These are phyloP conservation scores for Nibea coibor DNA, from an alignment of 2,113 vertebrate genomes.

Conservation along the genomic window DNA sequence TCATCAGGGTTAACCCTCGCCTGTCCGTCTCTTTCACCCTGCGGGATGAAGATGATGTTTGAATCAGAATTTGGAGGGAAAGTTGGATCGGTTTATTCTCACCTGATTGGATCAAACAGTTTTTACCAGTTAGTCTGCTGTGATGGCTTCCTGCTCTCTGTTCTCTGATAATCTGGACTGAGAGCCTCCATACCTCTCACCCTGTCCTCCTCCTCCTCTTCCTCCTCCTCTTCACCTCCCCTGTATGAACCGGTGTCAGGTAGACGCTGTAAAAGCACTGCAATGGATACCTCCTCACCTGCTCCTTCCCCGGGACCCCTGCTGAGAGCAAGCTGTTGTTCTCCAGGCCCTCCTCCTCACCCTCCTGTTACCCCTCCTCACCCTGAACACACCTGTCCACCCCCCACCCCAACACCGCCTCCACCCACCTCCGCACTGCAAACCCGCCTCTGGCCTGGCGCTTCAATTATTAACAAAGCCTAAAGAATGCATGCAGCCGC, in stretches of 20 bases:
- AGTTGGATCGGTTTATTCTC: too few species aligned
- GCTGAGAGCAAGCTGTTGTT: conserved; percentile 83
- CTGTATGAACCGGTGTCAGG: conserved; percentile 77
- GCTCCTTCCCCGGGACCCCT: conserved; percentile 78
- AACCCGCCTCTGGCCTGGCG: conserved; percentile 36
- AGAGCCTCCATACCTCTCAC: neutral
- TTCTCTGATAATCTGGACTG: conserved; percentile 30
- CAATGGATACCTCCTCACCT: conserved; percentile 82
- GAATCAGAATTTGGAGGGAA: too few species aligned
- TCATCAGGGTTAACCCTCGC: conserved; percentile 44
- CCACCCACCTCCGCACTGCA: conserved; percentile 17
- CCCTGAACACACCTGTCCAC: conserved; percentile 51
- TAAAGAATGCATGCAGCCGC: conserved; percentile 28
- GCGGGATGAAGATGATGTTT: too few species aligned
- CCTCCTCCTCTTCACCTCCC: conserved; percentile 8
- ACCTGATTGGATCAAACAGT: too few species aligned
- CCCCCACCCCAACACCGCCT: neutral
- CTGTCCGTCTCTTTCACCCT: too few species aligned
- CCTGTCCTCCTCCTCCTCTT: conserved; percentile 40
- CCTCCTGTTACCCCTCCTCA: conserved; percentile 18
- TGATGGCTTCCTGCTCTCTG: conserved; percentile 41
- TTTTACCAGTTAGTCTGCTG: neutral
- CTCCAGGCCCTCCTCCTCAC: conserved; percentile 44
- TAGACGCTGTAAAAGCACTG: conserved; percentile 77
- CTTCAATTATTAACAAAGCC: conserved; percentile 66